phyloP scores from a whole-genome alignment of 23 tunicate genomes.

The Botrylloides violaceus region DNA sequence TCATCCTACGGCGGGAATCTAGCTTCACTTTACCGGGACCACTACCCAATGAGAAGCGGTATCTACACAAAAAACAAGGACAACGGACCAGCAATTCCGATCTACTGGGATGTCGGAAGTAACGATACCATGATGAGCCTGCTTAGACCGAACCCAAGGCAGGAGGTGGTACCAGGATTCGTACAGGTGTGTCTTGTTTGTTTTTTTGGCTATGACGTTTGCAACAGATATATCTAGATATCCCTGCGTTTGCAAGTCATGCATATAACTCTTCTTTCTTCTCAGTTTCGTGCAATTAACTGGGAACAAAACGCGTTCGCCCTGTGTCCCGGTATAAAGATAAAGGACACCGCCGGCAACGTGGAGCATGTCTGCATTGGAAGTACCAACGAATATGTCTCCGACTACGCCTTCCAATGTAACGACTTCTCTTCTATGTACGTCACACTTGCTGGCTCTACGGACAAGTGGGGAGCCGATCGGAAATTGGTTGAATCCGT shows the following conservation, averaged over 20 bases:
- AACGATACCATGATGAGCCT: not conserved
- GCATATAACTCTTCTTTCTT: no score
- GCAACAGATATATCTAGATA: no score
- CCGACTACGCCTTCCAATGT: slow-evolving; percentile 23
- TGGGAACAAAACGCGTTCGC: no score
- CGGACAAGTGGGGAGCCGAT: slow-evolving; percentile 47
- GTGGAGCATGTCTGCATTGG: slow-evolving; percentile 50
- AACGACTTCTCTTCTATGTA: slow-evolving; percentile 45
- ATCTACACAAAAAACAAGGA: not conserved
- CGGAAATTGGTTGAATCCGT: slow-evolving; percentile 20
- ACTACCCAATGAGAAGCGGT: not conserved
- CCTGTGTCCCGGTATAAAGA: slow-evolving; percentile 64
- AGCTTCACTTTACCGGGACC: not conserved
- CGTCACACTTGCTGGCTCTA: slow-evolving; percentile 16
- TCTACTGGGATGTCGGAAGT: slow-evolving; percentile 6
- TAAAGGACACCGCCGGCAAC: slow-evolving; percentile 25
- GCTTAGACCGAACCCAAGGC: not conserved
- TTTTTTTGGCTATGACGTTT: no score
- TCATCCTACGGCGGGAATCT: slow-evolving; percentile 15
- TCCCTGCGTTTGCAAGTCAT: no score
- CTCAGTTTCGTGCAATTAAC: slow-evolving; percentile 51
- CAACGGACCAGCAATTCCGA: slow-evolving; percentile 18
- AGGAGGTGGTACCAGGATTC: slow-evolving; percentile 9
- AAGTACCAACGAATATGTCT: slow-evolving; percentile 21
- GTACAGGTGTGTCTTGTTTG: not conserved